Percentiles rank a stretch among this genome's conserved stretches.
Conservation (phyloP, 2,797 vertebrate species). For the Lagodon rhomboides region DNA sequence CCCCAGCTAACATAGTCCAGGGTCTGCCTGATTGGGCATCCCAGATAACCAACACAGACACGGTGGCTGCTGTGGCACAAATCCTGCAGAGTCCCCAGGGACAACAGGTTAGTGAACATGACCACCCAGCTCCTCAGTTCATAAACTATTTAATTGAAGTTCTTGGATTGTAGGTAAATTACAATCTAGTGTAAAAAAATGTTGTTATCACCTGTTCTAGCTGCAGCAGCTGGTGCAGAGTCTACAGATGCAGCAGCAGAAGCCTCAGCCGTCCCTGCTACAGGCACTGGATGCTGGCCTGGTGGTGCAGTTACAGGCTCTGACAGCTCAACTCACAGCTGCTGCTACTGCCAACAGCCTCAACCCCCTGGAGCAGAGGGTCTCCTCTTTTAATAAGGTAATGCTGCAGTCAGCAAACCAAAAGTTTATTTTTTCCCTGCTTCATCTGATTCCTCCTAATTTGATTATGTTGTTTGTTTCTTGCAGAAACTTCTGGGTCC, state of each 20-base stretch:
- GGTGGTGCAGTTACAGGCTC: constrained; percentile 96
- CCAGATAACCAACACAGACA: constrained; percentile 97
- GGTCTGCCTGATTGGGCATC: constrained; percentile 97
- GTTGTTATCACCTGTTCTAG: constrained; percentile 71
- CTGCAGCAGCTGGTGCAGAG: constrained; percentile 98
- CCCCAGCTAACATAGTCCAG: constrained; percentile 94
- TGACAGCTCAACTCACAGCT: constrained; percentile 97
- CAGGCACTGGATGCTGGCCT: constrained; percentile 97
- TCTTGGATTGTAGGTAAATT: neutral
- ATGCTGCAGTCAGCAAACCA: neutral
- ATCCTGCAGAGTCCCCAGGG: constrained; percentile 98
- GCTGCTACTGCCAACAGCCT: constrained; percentile 93
- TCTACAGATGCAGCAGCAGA: constrained; percentile 98
- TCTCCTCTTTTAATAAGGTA: constrained; percentile 99
- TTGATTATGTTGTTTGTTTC: constrained; percentile 20
- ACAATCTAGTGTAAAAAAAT: neutral
- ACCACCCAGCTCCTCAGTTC: neutral
- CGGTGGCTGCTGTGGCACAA: constrained; percentile 97
- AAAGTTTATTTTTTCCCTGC: neutral
- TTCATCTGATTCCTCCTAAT: neutral
- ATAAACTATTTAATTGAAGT: neutral
- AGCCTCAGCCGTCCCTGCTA: constrained; percentile 96
- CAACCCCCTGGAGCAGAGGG: constrained; percentile 95
- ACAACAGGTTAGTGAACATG: constrained; percentile 91
- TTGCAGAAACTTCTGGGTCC: constrained; percentile 96